phyloP scores from a whole-genome alignment of 2,113 vertebrate species.

The Dasypus novemcinctus region DNA sequence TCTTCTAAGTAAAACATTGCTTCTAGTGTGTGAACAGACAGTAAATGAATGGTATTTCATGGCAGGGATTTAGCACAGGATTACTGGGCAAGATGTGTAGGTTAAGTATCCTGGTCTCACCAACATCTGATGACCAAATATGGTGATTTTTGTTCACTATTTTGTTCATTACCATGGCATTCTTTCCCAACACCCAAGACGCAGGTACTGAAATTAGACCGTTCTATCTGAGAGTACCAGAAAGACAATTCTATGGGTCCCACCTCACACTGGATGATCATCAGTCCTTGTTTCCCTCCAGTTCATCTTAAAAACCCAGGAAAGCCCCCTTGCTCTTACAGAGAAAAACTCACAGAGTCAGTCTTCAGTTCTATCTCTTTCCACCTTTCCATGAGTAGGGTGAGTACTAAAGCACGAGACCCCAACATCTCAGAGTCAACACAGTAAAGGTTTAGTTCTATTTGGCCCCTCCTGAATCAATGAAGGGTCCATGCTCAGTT shows the following conservation, averaged over 20 bases:
- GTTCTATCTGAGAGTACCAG: rapidly evolving
- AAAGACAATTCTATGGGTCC: not conserved
- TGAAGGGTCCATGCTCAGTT: not conserved
- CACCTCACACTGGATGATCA: not conserved
- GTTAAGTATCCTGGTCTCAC: not conserved
- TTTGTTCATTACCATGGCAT: no score
- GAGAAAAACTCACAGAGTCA: not conserved
- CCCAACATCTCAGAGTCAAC: not conserved
- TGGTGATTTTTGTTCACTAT: not conserved
- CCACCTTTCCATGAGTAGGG: not conserved
- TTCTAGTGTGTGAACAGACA: not conserved
- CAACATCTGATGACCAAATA: not conserved
- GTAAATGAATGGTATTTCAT: not conserved
- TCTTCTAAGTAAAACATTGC: not conserved
- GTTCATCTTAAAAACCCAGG: not conserved
- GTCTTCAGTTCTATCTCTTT: no score
- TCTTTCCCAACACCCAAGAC: not conserved
- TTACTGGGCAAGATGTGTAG: rapidly evolving
- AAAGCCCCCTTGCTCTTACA: no score
- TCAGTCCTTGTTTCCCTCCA: no score
- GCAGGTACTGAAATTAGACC: not conserved
- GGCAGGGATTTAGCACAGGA: not conserved
- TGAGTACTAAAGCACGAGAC: not conserved
- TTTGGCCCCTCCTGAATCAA: not conserved
- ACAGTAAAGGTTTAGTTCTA: not conserved